These are phyloP conservation scores for Eunapius fragilis DNA, from an alignment of 37 sponge, comb jelly and placozoan species.

Conservation along the genomic window DNA sequence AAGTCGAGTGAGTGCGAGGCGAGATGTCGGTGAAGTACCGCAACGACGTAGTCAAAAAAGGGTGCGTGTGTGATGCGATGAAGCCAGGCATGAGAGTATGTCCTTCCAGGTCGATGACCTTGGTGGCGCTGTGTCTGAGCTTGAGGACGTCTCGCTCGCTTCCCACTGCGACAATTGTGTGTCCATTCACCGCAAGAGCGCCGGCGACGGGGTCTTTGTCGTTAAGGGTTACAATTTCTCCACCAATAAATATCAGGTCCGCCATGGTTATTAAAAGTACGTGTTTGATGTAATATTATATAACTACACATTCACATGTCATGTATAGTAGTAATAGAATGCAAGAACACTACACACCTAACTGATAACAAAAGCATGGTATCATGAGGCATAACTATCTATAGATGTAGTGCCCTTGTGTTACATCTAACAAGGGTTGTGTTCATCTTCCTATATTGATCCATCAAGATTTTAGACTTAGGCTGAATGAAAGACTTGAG, in stretches of 20 bases:
- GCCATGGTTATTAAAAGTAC: neutral
- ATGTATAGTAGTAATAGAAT: too few species aligned
- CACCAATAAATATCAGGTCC: conserved; percentile 44
- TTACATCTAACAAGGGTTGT: too few species aligned
- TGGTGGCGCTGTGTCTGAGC: conserved; percentile 4
- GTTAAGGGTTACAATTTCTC: conserved; percentile 44
- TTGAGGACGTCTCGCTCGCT: neutral
- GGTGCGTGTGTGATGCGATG: conserved; percentile 62
- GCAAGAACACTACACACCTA: too few species aligned
- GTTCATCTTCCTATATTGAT: too few species aligned
- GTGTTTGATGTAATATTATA: too few species aligned
- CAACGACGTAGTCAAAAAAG: neutral
- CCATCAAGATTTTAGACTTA: too few species aligned
- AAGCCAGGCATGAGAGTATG: conserved; percentile 66
- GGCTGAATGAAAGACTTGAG: too few species aligned
- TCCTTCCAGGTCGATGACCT: conserved; percentile 26
- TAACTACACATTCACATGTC: too few species aligned
- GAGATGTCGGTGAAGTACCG: neutral
- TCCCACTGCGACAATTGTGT: conserved; percentile 34
- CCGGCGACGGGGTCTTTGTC: conserved; percentile 38
- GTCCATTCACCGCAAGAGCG: conserved; percentile 32
- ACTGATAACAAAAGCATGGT: too few species aligned
- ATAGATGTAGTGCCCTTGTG: too few species aligned
- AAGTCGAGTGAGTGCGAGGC: neutral
- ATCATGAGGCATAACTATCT: too few species aligned